Conservation (phyloP, 2,113 vertebrate species). For the Echinops telfairi region DNA sequence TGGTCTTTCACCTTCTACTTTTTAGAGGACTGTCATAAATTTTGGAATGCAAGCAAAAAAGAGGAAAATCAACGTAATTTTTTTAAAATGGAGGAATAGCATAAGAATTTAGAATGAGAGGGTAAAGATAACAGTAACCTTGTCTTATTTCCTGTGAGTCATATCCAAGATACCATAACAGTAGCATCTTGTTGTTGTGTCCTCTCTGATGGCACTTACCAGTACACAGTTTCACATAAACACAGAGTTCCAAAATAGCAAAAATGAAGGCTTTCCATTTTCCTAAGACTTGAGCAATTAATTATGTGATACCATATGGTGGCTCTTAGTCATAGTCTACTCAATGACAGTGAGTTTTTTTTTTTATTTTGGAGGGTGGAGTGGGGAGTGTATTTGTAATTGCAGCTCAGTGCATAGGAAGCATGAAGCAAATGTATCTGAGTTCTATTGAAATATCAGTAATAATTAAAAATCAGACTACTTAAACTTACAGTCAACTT, state of each 20-base stretch:
- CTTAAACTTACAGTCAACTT: slow-evolving; percentile 39
- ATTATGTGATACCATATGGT: not conserved
- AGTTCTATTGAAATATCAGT: slow-evolving; percentile 44
- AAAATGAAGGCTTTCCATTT: not conserved
- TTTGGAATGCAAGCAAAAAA: slow-evolving; percentile 38
- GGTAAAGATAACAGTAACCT: not conserved
- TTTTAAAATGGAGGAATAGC: slow-evolving; percentile 14
- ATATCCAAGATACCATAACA: not conserved
- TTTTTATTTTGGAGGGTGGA: too few species aligned
- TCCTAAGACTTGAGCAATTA: not conserved
- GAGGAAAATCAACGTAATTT: not conserved
- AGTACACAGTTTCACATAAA: slow-evolving; percentile 47
- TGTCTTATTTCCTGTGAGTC: slow-evolving; percentile 27
- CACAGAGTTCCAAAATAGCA: slow-evolving; percentile 32
- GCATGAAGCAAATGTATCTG: not conserved
- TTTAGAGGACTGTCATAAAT: slow-evolving; percentile 31
- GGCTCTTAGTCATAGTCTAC: too few species aligned
- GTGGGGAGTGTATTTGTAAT: not conserved
- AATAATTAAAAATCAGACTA: slow-evolving; percentile 31
- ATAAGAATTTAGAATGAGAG: slow-evolving; percentile 28
- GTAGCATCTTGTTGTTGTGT: not conserved
- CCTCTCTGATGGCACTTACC: not conserved
- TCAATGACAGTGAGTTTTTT: too few species aligned
- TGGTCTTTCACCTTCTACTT: slow-evolving; percentile 16
- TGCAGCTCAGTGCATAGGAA: not conserved